Evolutionary conservation across 2,888 invertebrate species (phyloP), one percentile per base, ranked within the genome.

Genomic region (Phortica magna): DNA sequence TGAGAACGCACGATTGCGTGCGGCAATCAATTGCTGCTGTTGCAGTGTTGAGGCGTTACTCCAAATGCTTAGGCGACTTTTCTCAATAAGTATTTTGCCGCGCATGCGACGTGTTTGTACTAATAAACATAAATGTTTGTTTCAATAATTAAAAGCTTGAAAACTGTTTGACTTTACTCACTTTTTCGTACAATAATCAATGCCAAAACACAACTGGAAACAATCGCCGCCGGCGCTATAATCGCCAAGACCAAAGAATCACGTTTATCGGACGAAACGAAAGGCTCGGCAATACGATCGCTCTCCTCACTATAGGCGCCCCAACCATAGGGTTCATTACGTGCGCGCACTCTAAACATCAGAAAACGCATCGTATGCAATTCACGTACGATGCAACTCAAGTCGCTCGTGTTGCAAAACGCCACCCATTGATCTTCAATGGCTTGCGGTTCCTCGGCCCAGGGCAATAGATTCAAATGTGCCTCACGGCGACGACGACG

Each of bases 21-120:
- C 97, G 31, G 98, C 94, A 77, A 90, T 61, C 41, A 89, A 59
- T 67, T 89, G 84, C 39, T 90, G 90, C 88, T 97, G 96, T 77
- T 97, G 93, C 74, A 98, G 92, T 0, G 96, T 97, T 0, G 98
- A 98, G 73, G 98, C 92, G 89, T 98, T 98, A 88, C 97, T 97
- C 6, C 95, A 95, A 14, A 94, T 93, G 83, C 94, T 92, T n/a
- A 91, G 92, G 4, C 92, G 91, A 14, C 92, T 90, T 39, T 93
- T 92, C 83, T 94, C 94, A 70, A 94, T 93, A 0, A 94, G 93
- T 88, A 96, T 96, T 90, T 96, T 96, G 77, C 95, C 95, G 80
- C 94, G 94, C 59, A 93, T 92, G 17, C 94, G 94, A 68, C 94
- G 93, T 80, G 93, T 94, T 88, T 95, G 94, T 17, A 94, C 95